phyloP scores from a whole-genome alignment of 1,140 invertebrate genomes.

The Wasmannia auropunctata region DNA sequence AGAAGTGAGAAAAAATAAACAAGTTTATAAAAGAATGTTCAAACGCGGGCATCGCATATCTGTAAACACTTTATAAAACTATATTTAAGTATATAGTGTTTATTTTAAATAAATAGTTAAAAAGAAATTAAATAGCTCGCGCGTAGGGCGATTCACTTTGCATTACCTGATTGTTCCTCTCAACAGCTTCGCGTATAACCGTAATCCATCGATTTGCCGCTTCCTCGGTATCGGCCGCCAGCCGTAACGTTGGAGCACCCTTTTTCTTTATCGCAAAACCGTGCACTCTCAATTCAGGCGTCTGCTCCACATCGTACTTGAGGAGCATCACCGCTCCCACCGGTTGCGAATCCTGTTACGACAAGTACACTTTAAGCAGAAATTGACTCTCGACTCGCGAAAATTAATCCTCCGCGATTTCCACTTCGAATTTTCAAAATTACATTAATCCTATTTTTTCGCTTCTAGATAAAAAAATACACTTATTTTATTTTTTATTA shows the following conservation, averaged over 20 bases:
- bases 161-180: slow-evolving; percentile 87
- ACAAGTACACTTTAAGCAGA: background rate
- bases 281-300: slow-evolving; percentile 87
- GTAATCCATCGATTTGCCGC: slow-evolving; percentile 91
- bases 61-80: background rate
- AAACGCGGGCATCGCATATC: background rate
- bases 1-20: background rate
- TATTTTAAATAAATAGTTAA: background rate
- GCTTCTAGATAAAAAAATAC: background rate
- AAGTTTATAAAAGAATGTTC: background rate
- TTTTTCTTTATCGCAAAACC: slow-evolving; percentile 92
- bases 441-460: background rate
- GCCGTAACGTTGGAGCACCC: slow-evolving; percentile 91
- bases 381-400: background rate
- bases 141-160: background rate
- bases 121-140: background rate
- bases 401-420: background rate
- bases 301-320: slow-evolving; percentile 91
- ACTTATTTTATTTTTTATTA: background rate
- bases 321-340: slow-evolving; percentile 95
- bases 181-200: slow-evolving; percentile 89
- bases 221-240: slow-evolving; percentile 93
- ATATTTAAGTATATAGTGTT: background rate
- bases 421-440: background rate
- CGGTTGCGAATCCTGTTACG: slow-evolving; percentile 92